Evolutionary conservation across 2,113 vertebrate genomes (phyloP).

Genomic region (Apodemus sylvaticus): DNA sequence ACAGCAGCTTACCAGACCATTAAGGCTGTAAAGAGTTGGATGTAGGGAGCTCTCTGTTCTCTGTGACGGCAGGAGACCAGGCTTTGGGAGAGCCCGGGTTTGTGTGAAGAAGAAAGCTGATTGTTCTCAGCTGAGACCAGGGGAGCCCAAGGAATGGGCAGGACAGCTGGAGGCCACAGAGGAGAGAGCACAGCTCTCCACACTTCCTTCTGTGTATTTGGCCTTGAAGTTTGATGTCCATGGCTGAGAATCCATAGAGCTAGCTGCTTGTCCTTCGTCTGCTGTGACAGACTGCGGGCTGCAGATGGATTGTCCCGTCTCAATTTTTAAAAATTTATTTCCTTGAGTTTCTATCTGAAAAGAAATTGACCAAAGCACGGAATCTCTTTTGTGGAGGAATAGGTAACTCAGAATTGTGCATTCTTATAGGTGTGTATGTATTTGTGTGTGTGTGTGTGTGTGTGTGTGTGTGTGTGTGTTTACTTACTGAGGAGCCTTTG

Average conservation of each 20-base stretch:
- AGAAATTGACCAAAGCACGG: background rate
- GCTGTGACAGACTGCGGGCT: background rate
- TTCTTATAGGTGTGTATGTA: background rate
- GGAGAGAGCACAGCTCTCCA: no score
- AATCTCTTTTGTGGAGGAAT: conserved; percentile 22
- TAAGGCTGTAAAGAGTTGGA: conserved; percentile 31
- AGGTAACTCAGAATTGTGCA: background rate
- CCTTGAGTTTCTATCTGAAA: background rate
- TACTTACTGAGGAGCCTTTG: background rate
- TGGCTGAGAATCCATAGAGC: background rate
- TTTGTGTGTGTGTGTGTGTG: background rate
- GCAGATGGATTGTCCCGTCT: no score
- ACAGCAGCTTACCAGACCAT: conserved; percentile 51
- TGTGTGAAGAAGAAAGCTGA: background rate
- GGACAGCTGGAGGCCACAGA: background rate
- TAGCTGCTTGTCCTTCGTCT: background rate
- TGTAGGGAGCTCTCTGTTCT: conserved; percentile 9
- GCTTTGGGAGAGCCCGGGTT: background rate
- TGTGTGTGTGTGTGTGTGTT: no score
- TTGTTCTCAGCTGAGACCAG: background rate
- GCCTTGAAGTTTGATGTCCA: background rate
- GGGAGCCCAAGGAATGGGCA: background rate
- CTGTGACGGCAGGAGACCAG: background rate
- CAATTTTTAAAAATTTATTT: background rate
- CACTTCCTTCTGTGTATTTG: background rate